These are phyloP conservation scores for Caenorhabditis becei DNA, from an alignment of 2,888 invertebrate species.

Conservation along the genomic window DNA sequence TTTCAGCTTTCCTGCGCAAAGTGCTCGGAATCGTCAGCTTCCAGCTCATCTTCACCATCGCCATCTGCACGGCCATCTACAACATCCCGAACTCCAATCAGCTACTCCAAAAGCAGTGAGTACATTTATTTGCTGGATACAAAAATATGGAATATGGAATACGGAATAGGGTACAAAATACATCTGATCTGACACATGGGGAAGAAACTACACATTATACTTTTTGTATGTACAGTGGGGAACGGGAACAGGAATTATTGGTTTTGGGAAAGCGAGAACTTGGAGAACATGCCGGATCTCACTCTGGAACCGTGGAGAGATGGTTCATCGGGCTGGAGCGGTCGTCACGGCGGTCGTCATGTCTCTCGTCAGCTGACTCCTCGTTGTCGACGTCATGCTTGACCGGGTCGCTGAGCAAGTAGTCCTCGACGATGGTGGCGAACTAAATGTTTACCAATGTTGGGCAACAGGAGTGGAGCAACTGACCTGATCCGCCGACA, in stretches of 20 bases:
- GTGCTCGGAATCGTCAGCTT: constrained; percentile 90
- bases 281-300: constrained; percentile 1
- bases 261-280: too few relatives aligned
- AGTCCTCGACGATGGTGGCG: constrained; percentile 80
- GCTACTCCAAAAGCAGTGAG: constrained; percentile 82
- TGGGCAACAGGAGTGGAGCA: background rate
- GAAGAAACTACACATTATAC: background rate
- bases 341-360: constrained; percentile 38
- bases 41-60: constrained; percentile 87
- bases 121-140: constrained; percentile 7
- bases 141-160: background rate
- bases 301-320: constrained; percentile 52
- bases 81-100: constrained; percentile 81
- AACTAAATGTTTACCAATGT: constrained; percentile 61
- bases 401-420: constrained; percentile 73
- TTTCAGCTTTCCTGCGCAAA: constrained; percentile 88
- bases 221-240: background rate
- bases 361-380: constrained; percentile 37
- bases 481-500: constrained; percentile 78
- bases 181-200: background rate
- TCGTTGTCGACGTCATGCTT: constrained; percentile 49
- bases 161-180: background rate
- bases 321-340: constrained; percentile 43
- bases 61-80: constrained; percentile 82
- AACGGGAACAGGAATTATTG: background rate